Evolutionary conservation across 2,113 vertebrate genomes (phyloP).

Genomic region (Larimichthys crocea): DNA sequence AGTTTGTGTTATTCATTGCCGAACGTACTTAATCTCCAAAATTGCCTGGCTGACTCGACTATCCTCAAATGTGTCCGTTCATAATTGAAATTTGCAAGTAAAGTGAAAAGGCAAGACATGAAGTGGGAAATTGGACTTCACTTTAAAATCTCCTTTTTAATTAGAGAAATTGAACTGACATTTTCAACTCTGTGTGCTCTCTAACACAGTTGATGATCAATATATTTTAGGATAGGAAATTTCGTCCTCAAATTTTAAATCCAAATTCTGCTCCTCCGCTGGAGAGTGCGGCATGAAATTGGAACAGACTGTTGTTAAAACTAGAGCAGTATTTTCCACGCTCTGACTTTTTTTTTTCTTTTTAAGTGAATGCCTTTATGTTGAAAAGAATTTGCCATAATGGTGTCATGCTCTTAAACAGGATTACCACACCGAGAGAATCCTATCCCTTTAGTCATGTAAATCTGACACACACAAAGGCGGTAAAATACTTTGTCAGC

Average conservation of each 20-base stretch:
- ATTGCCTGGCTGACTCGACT: neutral
- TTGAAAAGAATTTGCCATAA: slow-evolving; percentile 24
- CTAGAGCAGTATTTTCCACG: slow-evolving; percentile 4
- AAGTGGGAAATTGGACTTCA: neutral
- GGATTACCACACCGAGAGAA: slow-evolving; percentile 27
- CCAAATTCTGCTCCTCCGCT: neutral
- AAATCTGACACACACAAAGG: neutral
- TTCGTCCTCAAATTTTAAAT: neutral
- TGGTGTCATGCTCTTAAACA: slow-evolving; percentile 17
- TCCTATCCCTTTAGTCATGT: neutral
- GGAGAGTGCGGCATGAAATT: slow-evolving; percentile 13
- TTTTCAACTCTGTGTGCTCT: neutral
- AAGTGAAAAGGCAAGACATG: neutral
- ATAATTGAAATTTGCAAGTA: neutral
- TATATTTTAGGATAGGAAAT: neutral
- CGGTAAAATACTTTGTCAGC: slow-evolving; percentile 28
- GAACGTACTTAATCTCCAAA: slow-evolving; percentile 6
- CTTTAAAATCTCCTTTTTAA: neutral
- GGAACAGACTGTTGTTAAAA: slow-evolving; percentile 3
- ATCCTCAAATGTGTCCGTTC: neutral
- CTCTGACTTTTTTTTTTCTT: neutral
- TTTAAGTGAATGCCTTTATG: slow-evolving; percentile 2
- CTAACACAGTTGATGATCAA: neutral
- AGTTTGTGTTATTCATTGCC: neutral
- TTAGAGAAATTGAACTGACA: neutral